Evolutionary conservation across 2,113 vertebrate species (phyloP).

Genomic region (Meles meles): DNA sequence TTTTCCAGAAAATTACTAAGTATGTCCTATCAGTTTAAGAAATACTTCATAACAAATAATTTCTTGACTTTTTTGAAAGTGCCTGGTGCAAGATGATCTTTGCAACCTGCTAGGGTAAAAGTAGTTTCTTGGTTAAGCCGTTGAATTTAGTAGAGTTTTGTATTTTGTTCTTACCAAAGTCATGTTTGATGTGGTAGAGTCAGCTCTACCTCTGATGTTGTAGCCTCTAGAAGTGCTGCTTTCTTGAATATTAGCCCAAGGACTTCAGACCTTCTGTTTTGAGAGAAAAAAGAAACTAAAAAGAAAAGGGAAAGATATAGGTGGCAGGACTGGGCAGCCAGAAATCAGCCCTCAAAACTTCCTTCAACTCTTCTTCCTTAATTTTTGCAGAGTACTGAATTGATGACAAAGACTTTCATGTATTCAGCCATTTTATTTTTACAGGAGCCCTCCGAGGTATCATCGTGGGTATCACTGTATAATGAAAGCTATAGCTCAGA

Average conservation of each 20-base stretch:
- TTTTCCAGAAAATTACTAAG: slow-evolving; percentile 63
- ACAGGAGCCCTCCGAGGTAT: neutral
- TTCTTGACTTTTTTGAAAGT: slow-evolving; percentile 76
- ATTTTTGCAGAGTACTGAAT: neutral
- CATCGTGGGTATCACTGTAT: neutral
- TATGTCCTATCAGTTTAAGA: slow-evolving; percentile 74
- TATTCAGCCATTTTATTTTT: neutral
- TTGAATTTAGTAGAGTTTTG: slow-evolving; percentile 63
- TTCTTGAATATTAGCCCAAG: neutral
- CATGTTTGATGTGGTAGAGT: slow-evolving; percentile 52
- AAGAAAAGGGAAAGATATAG: neutral
- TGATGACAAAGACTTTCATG: neutral
- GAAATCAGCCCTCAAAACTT: neutral
- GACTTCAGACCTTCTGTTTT: slow-evolving; percentile 1
- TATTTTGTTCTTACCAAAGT: slow-evolving; percentile 46
- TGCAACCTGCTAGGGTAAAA: slow-evolving; percentile 52
- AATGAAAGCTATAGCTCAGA: neutral
- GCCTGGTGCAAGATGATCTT: slow-evolving; percentile 67
- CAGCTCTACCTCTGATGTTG: neutral
- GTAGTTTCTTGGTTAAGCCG: slow-evolving; percentile 28
- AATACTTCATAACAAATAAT: slow-evolving; percentile 76
- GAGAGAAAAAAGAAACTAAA: neutral
- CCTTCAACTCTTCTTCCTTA: neutral
- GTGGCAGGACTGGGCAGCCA: neutral
- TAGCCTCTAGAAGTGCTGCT: slow-evolving; percentile 18